These are phyloP conservation scores for Sarcophilus harrisii DNA, from an alignment of 2,797 vertebrate species.

Conservation along the genomic window DNA sequence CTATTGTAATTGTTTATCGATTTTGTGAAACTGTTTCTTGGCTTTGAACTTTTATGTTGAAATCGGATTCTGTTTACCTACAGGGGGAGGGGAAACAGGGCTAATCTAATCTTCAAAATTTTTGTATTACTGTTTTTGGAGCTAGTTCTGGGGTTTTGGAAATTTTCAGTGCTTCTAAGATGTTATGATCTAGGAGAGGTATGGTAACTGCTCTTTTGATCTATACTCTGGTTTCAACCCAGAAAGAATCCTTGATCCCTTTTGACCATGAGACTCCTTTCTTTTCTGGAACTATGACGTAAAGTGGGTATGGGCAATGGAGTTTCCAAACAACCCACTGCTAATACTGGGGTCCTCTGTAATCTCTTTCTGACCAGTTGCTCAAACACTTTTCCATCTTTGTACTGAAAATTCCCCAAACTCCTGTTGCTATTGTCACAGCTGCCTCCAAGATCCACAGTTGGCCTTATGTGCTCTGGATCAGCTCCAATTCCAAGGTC, in stretches of 20 bases:
- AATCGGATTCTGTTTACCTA: not conserved
- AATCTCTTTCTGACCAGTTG: not conserved
- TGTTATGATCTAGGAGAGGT: not conserved
- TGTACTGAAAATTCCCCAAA: not conserved
- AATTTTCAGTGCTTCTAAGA: not conserved
- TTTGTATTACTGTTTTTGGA: not conserved
- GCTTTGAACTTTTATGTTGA: not conserved
- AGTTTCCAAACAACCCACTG: not conserved
- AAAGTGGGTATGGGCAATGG: not conserved
- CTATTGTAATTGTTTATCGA: not conserved
- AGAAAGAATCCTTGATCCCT: not conserved
- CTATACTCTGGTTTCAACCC: not conserved
- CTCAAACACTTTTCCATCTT: not conserved
- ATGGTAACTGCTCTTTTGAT: not conserved
- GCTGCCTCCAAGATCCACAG: not conserved
- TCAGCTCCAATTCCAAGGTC: not conserved
- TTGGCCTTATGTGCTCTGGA: not conserved
- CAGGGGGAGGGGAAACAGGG: not conserved
- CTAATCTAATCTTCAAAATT: not conserved
- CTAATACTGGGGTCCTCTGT: not conserved
- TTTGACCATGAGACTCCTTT: not conserved
- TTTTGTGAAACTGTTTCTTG: not conserved
- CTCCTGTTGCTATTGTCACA: not conserved
- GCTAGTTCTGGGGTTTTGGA: not conserved
- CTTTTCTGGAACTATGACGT: not conserved